Base-by-base conservation (phyloP, 2,113 vertebrate species). In the Crotophaga sulcirostris region DNA sequence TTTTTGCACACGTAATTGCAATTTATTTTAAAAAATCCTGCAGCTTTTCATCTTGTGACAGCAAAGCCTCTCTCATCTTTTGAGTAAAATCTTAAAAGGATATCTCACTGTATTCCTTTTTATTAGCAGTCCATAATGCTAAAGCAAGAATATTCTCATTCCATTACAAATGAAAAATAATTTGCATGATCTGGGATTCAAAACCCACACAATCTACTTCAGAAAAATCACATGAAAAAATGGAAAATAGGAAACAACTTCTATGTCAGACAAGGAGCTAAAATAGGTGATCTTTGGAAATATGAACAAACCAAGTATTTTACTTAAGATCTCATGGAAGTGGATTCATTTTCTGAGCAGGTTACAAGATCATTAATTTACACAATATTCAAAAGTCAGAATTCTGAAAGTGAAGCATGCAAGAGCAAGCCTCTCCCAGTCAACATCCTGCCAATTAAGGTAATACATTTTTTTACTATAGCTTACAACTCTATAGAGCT, bases 1-100 rank as follows among this genome's bases (percentile, higher is more conserved):
- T 49, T 63, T 86, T 88, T 91, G 60, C 74, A 80, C 52, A 78
- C 6, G 33, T 56, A 94, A 92, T 58, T 82, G 60, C 24, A 42
- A 63, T 84, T 94, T 86, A 91, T 87, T 90, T 93, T 91, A 13
- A 15, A 91, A 89, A 75, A 78, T 58, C 38, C 49, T 66, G 14
- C 40, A 42, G 36, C 19, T 87, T 88, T 86, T 29, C 40, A n/a
- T 93, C 13, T 64, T 89, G 29, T 45, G 18, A 74, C 29, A 88
- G 31, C 31, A 47, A 90, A 84, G 45, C 5, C 24, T 92, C 55
- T 79, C 66, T 79, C 36, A 80, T 56, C 45, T 87, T 90, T 59
- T 36, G 17, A 72, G 51, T 54, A 79, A 86, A 90, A 72, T 9
- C 38, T 84, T 68, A 31, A 72, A 92, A 90, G 13, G 31, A 29